Base-by-base conservation (phyloP, 2,888 invertebrate species). In the Onchidella celtica region DNA sequence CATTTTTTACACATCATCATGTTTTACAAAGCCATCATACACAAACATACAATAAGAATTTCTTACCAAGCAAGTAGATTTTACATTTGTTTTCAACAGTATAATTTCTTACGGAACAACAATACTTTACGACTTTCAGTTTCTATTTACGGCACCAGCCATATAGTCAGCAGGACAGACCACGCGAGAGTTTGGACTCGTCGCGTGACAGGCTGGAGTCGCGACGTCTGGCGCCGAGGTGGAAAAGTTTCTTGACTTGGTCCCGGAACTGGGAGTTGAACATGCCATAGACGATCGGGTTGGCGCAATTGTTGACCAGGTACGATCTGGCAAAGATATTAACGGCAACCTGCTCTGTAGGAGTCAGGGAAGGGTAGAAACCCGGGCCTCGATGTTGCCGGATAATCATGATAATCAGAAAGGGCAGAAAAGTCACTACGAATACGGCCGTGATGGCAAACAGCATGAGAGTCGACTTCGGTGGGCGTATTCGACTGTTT, bases 251-350 rank as follows among this genome's bases (percentile, higher is more conserved):
- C 72, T 63, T 72, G 21, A 82, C 79, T 70, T 86, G 82, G 17
- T 81, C 40, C 9, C 87, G 63, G 73, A 87, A 87, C 79, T 84
- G 83, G 9, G 81, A 80, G 65, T 86, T 87, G 36, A 83, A 83
- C 34, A 86, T 75, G 1, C 86, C 85, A 75, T 87, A 87, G 11
- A 87, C 83, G 14, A 87, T 75, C 1, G 86, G 86, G 77, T 87
- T 87, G 36, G 86, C 80, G 63, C 86, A 83, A 83, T 85, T 86
- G 83, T 87, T 87, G 40, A 87, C 83, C 27, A 87, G 72, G 79
- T 86, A 86, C 21, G 86, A 87, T n/a, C 86, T 78, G 24, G 85
- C 61, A 63, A 86, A 86, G 27, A 87, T 76, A 61, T 85, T 85
- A 14, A 86, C 85, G 2, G 79, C 17, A 3, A 87, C 40, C 63